Evolutionary conservation across 2,113 vertebrate species (phyloP).

Genomic region (Dissostichus mawsoni): DNA sequence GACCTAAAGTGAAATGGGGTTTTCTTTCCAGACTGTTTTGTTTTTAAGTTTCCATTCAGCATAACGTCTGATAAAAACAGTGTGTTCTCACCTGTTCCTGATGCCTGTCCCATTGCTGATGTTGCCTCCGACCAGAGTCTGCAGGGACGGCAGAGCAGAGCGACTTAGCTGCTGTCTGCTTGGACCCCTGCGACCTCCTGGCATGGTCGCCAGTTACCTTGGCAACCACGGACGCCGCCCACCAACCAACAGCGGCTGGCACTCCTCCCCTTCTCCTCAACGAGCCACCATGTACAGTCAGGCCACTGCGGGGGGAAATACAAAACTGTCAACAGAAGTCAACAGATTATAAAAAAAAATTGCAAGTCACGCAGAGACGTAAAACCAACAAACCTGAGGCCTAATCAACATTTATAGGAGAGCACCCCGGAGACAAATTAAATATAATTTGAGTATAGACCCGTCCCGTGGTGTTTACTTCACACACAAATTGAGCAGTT

Average conservation of each 20-base stretch:
- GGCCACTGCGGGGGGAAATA: conserved; percentile 68
- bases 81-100: conserved; percentile 89
- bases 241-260: conserved; percentile 67
- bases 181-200: conserved; percentile 99
- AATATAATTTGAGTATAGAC: neutral
- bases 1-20: too few relatives aligned
- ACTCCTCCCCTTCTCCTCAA: conserved; percentile 72
- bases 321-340: neutral
- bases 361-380: neutral
- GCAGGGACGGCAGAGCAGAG: conserved; percentile 96
- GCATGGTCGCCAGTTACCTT: conserved; percentile 89
- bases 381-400: conserved; percentile 11
- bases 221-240: conserved; percentile 64
- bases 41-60: neutral
- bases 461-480: neutral
- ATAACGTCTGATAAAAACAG: neutral
- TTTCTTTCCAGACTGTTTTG: too few relatives aligned
- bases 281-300: conserved; percentile 72
- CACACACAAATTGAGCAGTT: neutral
- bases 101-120: conserved; percentile 93
- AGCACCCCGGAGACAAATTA: neutral
- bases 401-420: neutral
- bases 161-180: conserved; percentile 99
- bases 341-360: neutral
- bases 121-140: conserved; percentile 95